Evolutionary conservation across 1,140 invertebrate genomes (phyloP), one percentile per base, ranked within the genome.

Genomic region (Anagrus nilaparvatae): DNA sequence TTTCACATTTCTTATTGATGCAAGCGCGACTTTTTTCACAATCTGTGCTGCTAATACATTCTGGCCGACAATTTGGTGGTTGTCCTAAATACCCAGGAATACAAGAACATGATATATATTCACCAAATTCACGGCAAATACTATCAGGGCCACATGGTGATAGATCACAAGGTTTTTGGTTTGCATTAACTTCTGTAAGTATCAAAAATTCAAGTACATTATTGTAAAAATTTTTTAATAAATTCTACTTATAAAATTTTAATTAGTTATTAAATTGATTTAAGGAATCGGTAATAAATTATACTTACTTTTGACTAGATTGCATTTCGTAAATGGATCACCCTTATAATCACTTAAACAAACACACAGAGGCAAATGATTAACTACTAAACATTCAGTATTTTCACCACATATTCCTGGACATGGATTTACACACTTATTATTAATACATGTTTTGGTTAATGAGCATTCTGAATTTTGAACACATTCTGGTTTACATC

Each of bases 1-100:
- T 78, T 34, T 77, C 70, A 55, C 87, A 91, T 57, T 79, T 83
- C 37, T 78, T 76, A 28, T 78, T 77, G 13, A 87, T 75, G 52
- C 84, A 88, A 27, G 84, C 79, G 31, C 71, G 72, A 46, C 75
- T 74, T 54, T 78, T 80, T 30, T 82, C 72, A 58, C 86, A 90
- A 50, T 90, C 86, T 0, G 82, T 79, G 55, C 81, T 85, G 2
- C 80, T 71, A 1, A 82, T 60, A 61, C 85, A 87, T 60, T 87
- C 85, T 2, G 81, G 77, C 48, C 79, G 63, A 58, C 86, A 88
- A 40, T 67, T 79, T 1, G 82, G 83, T 6, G 85, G 79, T 4
- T 74, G 61, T 31, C 84, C 85, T 6, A 81, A 71, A 54, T 77
- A 82, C 35, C 77, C 76, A 6, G 72, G 67, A 5, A 77, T 62